These are phyloP conservation scores for Pocillopora grandis DNA, from an alignment of 92 coral and sea anemone genomes.

Conservation along the genomic window DNA sequence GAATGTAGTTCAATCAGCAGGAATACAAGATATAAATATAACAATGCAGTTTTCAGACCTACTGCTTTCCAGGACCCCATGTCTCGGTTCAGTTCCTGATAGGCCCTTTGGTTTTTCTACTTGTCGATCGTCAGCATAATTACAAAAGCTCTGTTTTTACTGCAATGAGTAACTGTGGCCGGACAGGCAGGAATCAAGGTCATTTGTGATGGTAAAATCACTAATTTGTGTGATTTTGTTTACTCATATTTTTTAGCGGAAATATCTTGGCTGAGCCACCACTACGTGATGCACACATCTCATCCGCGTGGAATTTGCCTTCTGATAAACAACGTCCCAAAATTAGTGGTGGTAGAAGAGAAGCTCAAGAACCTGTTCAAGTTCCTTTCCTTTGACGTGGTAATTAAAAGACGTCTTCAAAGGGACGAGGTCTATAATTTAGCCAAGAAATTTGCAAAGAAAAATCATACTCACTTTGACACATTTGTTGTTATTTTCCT, in stretches of 20 bases:
- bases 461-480: not conserved
- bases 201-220: too few species aligned
- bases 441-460: constrained; percentile 5
- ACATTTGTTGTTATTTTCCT: constrained; percentile 10
- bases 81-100: too few species aligned
- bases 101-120: too few species aligned
- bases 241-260: not conserved
- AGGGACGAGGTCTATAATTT: not conserved
- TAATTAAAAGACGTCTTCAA: not conserved
- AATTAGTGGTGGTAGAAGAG: not conserved
- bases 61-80: too few species aligned
- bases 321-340: constrained; percentile 20
- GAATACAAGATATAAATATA: too few species aligned
- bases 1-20: too few species aligned
- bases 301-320: constrained; percentile 27
- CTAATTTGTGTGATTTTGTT: not conserved
- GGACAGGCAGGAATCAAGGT: too few species aligned
- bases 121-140: too few species aligned
- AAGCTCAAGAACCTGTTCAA: not conserved
- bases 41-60: too few species aligned
- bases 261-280: not conserved
- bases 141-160: too few species aligned
- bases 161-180: too few species aligned
- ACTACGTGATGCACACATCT: not conserved
- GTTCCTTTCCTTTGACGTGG: constrained; percentile 11